A percentile compares a stretch with the other conserved stretches of the same genome.
Evolutionary conservation across 2,797 vertebrate species (phyloP).

Genomic region (Cuniculus paca): DNA sequence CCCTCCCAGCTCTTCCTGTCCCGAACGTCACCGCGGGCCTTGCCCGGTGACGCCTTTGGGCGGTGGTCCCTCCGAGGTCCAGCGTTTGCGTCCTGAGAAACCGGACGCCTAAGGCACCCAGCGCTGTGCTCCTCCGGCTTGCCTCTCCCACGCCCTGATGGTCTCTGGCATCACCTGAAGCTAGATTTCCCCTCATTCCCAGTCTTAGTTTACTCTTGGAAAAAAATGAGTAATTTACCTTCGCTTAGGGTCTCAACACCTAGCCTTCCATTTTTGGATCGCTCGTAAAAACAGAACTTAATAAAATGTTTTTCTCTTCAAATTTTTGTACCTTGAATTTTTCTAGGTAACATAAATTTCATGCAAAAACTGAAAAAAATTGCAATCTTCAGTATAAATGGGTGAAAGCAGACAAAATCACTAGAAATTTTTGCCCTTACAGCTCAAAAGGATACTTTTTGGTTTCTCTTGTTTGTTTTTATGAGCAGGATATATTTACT

Average conservation of each 20-base stretch:
- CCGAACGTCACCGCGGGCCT: rapidly evolving
- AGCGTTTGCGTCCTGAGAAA: neutral
- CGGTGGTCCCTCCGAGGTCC: neutral
- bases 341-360: neutral
- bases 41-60: rapidly evolving
- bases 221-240: neutral
- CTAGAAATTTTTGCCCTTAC: neutral
- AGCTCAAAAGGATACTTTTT: neutral
- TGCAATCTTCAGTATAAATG: neutral
- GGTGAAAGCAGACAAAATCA: neutral
- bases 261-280: neutral
- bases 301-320: neutral
- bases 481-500: too few relatives aligned
- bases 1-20: neutral
- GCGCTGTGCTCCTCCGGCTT: neutral
- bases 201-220: neutral
- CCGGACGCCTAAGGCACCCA: neutral
- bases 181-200: neutral
- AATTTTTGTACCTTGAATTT: neutral
- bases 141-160: neutral
- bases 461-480: neutral
- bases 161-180: neutral
- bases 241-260: neutral
- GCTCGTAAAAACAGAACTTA: neutral
- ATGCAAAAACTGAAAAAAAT: neutral